phyloP scores from a whole-genome alignment of 2,113 vertebrate species.

The Sinocyclocheilus maitianheensis region DNA sequence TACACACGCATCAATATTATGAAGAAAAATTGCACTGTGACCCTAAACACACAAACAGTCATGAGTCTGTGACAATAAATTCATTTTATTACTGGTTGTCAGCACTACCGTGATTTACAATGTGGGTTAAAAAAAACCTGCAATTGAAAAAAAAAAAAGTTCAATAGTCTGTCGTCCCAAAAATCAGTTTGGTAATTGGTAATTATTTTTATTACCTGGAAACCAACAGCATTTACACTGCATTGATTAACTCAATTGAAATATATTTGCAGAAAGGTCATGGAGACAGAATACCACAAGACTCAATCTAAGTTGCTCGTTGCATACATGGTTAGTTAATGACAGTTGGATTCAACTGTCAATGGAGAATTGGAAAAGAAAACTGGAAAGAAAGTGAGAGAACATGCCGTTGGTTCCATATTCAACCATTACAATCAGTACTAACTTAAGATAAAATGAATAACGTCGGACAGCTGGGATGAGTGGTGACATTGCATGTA shows the following conservation, averaged over 20 bases:
- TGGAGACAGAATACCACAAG: background rate
- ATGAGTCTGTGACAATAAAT: slow-evolving; percentile 33
- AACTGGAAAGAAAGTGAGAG: background rate
- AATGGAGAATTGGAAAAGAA: background rate
- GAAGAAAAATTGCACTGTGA: slow-evolving; percentile 60
- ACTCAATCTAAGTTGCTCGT: background rate
- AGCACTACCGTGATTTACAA: slow-evolving; percentile 56
- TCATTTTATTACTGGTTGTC: slow-evolving; percentile 32
- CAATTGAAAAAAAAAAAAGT: slow-evolving; percentile 39
- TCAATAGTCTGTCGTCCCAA: slow-evolving; percentile 40
- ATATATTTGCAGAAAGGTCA: slow-evolving; percentile 19
- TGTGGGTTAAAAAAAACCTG: slow-evolving; percentile 9
- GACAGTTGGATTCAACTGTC: background rate
- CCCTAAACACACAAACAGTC: slow-evolving; percentile 38
- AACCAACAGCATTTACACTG: slow-evolving; percentile 33
- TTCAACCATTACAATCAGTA: background rate
- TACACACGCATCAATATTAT: background rate
- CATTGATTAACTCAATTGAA: slow-evolving; percentile 42
- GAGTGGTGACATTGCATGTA: background rate
- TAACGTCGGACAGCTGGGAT: background rate
- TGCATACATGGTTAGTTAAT: slow-evolving; percentile 21
- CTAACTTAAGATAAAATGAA: background rate
- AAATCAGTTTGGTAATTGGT: slow-evolving; percentile 66
- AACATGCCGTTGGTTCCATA: background rate
- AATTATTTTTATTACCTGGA: slow-evolving; percentile 59